Conservation (phyloP, 2,888 invertebrate species). For the Epistrophe grossulariae region DNA sequence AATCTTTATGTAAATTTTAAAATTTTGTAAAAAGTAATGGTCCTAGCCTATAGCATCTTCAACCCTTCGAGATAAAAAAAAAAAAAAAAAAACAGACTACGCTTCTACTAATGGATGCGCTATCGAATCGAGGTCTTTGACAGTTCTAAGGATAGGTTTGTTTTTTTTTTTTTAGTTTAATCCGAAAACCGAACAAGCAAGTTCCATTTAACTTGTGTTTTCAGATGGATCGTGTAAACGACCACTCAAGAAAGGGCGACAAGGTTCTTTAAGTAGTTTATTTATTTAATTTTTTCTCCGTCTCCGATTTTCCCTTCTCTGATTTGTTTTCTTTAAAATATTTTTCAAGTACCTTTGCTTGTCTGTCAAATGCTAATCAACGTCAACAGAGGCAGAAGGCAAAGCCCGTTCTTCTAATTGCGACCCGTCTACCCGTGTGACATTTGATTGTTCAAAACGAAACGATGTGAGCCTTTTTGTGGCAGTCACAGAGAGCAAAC, state of each 20-base stretch:
- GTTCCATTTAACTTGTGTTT: constrained; percentile 56
- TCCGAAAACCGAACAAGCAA: constrained; percentile 41
- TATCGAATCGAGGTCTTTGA: constrained; percentile 50
- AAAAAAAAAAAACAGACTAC: constrained; percentile 4
- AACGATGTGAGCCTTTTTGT: constrained; percentile 21
- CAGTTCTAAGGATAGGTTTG: constrained; percentile 8
- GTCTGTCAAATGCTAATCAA: constrained; percentile 66
- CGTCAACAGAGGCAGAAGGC: constrained; percentile 30
- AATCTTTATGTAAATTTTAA: constrained; percentile 34
- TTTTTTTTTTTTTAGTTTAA: constrained; percentile 21
- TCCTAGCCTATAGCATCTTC: neutral
- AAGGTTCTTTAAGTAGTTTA: constrained; percentile 51
- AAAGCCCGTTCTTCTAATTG: constrained; percentile 53
- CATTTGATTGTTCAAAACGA: constrained; percentile 42
- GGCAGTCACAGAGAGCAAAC: constrained; percentile 5
- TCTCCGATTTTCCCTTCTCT: neutral
- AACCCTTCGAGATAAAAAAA: constrained; percentile 28
- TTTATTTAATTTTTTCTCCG: constrained; percentile 3
- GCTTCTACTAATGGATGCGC: constrained; percentile 34
- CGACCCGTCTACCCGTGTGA: constrained; percentile 49
- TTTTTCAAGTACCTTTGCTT: constrained; percentile 28
- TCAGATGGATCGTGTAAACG: constrained; percentile 41
- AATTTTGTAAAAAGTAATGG: constrained; percentile 13
- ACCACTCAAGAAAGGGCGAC: constrained; percentile 46
- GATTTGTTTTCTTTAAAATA: constrained; percentile 20